These are phyloP conservation scores for Rhynchotus rufescens DNA, from an alignment of 2,797 vertebrate species.

Conservation along the genomic window DNA sequence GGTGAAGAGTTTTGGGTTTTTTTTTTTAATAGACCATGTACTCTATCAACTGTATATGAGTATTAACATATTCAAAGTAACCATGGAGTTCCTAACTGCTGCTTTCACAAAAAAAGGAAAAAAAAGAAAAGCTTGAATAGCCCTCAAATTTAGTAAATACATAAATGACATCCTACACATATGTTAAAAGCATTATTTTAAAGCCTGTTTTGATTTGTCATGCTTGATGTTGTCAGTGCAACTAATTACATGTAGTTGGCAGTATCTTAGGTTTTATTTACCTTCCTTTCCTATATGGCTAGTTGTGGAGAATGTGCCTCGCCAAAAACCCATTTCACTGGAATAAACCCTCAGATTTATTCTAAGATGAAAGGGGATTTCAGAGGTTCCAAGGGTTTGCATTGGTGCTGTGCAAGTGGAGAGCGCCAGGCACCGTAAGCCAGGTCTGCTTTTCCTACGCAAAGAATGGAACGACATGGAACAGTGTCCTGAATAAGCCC, in stretches of 20 bases:
- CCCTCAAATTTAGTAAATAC: not conserved
- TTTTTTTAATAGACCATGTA: not conserved
- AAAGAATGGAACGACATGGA: not conserved
- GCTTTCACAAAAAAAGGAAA: not conserved
- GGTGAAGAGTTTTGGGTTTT: not conserved
- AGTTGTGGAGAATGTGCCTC: slow-evolving; percentile 20
- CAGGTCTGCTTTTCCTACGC: not conserved
- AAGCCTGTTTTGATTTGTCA: slow-evolving; percentile 33
- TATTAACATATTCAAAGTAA: not conserved
- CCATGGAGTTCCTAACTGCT: slow-evolving; percentile 18
- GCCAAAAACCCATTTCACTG: slow-evolving; percentile 25
- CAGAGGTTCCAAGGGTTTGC: slow-evolving; percentile 3
- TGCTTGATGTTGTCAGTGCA: slow-evolving; percentile 21
- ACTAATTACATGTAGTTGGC: slow-evolving; percentile 42
- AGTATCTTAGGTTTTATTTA: slow-evolving; percentile 49
- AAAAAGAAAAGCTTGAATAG: not conserved
- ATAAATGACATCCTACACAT: slow-evolving; percentile 13
- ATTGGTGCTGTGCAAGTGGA: not conserved
- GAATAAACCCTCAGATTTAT: slow-evolving; percentile 37
- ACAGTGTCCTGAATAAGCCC: not conserved
- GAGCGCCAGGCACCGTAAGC: not conserved
- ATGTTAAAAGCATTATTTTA: slow-evolving; percentile 33
- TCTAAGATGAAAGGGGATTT: slow-evolving; percentile 34
- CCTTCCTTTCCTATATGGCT: slow-evolving; percentile 18
- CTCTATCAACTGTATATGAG: not conserved